Evolutionary conservation across 2,797 vertebrate species (phyloP).

Genomic region (Xerus rutilus): DNA sequence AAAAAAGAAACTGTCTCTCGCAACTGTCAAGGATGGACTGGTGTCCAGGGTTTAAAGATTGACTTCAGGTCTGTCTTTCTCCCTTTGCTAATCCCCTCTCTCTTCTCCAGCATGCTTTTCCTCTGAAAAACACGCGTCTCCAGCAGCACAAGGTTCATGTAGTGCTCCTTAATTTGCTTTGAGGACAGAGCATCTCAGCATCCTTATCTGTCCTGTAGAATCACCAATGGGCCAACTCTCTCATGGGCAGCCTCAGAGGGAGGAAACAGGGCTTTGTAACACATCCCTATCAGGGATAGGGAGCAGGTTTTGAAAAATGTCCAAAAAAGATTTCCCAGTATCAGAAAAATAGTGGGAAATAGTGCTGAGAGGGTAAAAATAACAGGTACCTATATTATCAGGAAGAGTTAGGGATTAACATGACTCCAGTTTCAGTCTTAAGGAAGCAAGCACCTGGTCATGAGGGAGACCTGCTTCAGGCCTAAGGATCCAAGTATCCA

Average conservation of each 20-base stretch:
- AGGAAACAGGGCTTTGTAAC: not conserved
- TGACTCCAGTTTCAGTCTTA: not conserved
- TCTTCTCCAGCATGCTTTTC: not conserved
- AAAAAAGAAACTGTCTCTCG: not conserved
- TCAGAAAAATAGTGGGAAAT: not conserved
- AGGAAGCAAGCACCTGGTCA: not conserved
- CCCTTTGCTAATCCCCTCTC: not conserved
- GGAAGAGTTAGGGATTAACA: not conserved
- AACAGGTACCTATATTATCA: not conserved
- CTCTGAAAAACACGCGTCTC: not conserved
- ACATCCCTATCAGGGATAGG: not conserved
- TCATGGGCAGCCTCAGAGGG: too few species aligned
- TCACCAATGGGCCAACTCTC: too few species aligned
- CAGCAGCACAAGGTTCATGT: not conserved
- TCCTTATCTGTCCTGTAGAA: not conserved
- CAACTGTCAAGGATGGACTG: not conserved
- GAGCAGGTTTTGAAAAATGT: not conserved
- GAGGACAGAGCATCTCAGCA: not conserved
- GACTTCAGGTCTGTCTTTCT: not conserved
- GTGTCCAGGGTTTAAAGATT: not conserved
- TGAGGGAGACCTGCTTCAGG: not conserved
- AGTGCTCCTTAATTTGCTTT: not conserved
- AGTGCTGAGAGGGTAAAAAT: not conserved
- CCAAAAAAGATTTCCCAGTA: not conserved
- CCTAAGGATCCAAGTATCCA: not conserved